Conservation (phyloP, 2,113 vertebrate species). For the Monopterus albus region DNA sequence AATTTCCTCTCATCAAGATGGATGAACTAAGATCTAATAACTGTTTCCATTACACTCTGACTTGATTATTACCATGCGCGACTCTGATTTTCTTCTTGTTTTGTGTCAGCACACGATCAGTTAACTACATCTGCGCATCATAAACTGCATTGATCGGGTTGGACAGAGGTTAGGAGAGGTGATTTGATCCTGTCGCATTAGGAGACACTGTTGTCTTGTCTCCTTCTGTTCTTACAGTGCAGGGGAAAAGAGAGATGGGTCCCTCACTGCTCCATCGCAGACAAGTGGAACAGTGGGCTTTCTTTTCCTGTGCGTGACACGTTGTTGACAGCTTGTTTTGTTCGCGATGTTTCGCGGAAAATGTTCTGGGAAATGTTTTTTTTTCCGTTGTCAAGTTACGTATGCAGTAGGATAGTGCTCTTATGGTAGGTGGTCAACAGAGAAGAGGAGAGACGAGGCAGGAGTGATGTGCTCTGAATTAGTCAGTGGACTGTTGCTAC, state of each 20-base stretch:
- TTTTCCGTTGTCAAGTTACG: constrained; percentile 10
- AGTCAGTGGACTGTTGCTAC: constrained; percentile 46
- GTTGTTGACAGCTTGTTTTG: constrained; percentile 27
- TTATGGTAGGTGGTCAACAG: constrained; percentile 35
- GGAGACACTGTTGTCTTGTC: constrained; percentile 35
- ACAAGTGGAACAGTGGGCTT: constrained; percentile 6
- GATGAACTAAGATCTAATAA: too few species aligned
- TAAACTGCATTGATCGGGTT: background rate
- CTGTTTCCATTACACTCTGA: background rate
- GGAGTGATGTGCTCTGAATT: constrained; percentile 60
- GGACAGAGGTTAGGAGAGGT: constrained; percentile 54
- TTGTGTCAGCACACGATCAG: background rate
- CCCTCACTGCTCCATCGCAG: constrained; percentile 24
- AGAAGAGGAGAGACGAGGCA: constrained; percentile 27
- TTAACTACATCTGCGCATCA: background rate
- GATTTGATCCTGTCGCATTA: constrained; percentile 49
- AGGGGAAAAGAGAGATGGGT: constrained; percentile 13
- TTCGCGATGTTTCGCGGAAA: constrained; percentile 19
- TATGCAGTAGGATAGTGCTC: constrained; percentile 1
- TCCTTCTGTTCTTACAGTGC: constrained; percentile 28
- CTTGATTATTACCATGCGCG: background rate
- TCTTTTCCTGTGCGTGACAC: background rate
- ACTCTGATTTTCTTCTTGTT: background rate
- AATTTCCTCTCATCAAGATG: too few species aligned
- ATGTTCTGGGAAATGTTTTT: constrained; percentile 32